Evolutionary conservation across 2,113 vertebrate species (phyloP).

Genomic region (Calyptomena viridis): DNA sequence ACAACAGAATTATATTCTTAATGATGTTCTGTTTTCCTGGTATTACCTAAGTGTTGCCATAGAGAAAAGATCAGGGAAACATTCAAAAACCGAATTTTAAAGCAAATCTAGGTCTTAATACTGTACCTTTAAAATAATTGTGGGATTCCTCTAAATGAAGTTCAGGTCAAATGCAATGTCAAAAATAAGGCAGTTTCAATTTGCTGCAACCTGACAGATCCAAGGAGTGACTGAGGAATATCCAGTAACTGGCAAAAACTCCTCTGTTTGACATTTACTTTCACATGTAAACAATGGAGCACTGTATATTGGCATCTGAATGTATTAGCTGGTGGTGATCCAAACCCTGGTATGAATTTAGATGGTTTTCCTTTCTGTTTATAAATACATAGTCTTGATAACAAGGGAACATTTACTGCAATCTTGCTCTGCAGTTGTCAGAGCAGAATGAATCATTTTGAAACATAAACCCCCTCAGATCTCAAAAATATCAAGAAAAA

Average conservation of each 20-base stretch:
- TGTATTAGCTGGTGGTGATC: slow-evolving; percentile 67
- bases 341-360: slow-evolving; percentile 62
- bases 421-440: slow-evolving; percentile 64
- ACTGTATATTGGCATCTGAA: slow-evolving; percentile 59
- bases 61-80: neutral
- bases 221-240: slow-evolving; percentile 53
- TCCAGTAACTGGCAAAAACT: slow-evolving; percentile 58
- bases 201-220: slow-evolving; percentile 61
- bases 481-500: slow-evolving; percentile 70
- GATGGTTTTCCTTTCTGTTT: slow-evolving; percentile 66
- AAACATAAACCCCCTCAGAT: slow-evolving; percentile 71
- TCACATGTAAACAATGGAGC: slow-evolving; percentile 56
- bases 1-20: slow-evolving; percentile 36
- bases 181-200: slow-evolving; percentile 45
- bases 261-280: slow-evolving; percentile 70
- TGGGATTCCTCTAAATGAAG: slow-evolving; percentile 58
- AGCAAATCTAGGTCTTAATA: slow-evolving; percentile 44
- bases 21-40: slow-evolving; percentile 35
- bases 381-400: slow-evolving; percentile 60
- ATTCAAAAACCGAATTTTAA: slow-evolving; percentile 58
- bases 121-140: slow-evolving; percentile 64
- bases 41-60: neutral
- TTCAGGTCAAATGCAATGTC: slow-evolving; percentile 65
- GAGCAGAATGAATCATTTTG: slow-evolving; percentile 72
- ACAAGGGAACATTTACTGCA: slow-evolving; percentile 71